A percentile compares a stretch with the other conserved stretches of the same genome.
Conservation (phyloP, 2,113 vertebrate species). For the Prunella fulvescens region DNA sequence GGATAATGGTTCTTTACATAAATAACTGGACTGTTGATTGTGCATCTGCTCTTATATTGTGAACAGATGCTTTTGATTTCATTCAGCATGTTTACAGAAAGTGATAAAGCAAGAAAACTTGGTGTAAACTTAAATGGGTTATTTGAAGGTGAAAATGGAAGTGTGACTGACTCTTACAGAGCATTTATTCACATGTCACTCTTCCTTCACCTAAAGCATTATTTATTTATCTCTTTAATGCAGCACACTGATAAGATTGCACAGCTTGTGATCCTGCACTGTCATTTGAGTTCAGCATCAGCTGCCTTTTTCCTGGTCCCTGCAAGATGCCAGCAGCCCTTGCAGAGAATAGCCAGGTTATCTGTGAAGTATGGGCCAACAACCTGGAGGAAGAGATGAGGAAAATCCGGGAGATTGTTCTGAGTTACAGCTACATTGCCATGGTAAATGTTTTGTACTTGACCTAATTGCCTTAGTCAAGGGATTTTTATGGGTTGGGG, state of each 20-base stretch:
- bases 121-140: not conserved
- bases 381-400: constrained; percentile 98
- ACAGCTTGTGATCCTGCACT: not conserved
- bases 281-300: not conserved
- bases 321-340: constrained; percentile 95
- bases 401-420: constrained; percentile 94
- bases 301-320: constrained; percentile 10
- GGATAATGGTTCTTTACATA: not conserved
- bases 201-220: not conserved
- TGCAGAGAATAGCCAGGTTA: constrained; percentile 96
- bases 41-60: not conserved
- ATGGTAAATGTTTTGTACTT: constrained; percentile 78
- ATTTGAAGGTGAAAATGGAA: not conserved
- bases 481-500: not conserved
- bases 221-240: not conserved
- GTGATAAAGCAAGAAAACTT: not conserved
- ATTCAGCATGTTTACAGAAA: not conserved
- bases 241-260: not conserved
- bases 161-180: not conserved
- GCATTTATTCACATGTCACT: fast-evolving
- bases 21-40: not conserved
- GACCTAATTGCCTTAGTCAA: not conserved
- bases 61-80: not conserved
- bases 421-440: constrained; percentile 96
- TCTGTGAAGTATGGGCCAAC: constrained; percentile 98